Conservation (phyloP, 2,888 invertebrate species). For the Uloborus plumipes region DNA sequence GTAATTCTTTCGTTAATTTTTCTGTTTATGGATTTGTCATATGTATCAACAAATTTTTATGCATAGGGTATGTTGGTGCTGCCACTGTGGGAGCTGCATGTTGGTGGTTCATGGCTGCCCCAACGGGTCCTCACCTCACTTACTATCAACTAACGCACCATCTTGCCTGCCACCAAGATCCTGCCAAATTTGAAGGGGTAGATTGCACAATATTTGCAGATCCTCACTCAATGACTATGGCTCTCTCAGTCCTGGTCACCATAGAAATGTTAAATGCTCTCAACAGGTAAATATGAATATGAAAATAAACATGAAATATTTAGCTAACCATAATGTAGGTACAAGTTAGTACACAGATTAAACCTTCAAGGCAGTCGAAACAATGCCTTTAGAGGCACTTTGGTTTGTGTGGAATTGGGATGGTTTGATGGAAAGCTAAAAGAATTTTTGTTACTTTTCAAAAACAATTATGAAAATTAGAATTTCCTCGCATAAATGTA, state of each 20-base stretch:
- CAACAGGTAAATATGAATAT: constrained; percentile 82
- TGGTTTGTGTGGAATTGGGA: too few species aligned
- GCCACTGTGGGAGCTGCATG: constrained; percentile 98
- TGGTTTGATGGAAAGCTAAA: too few species aligned
- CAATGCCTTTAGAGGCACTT: too few species aligned
- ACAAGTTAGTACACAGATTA: too few species aligned
- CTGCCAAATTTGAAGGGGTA: constrained; percentile 94
- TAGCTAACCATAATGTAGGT: too few species aligned
- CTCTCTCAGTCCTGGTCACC: constrained; percentile 98
- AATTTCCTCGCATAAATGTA: too few species aligned
- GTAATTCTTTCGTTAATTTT: neutral
- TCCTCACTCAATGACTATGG: constrained; percentile 99
- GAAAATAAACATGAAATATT: too few species aligned
- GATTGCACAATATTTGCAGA: constrained; percentile 98
- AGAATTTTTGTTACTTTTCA: too few species aligned
- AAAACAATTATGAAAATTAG: too few species aligned
- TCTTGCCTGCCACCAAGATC: constrained; percentile 90
- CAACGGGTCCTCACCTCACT: constrained; percentile 90
- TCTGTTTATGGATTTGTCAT: too few species aligned
- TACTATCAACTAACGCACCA: constrained; percentile 99
- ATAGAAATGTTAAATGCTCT: constrained; percentile 99
- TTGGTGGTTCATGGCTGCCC: constrained; percentile 99
- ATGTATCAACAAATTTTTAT: constrained; percentile 75
- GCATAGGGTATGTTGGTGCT: constrained; percentile 94
- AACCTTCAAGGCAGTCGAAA: too few species aligned